Evolutionary conservation across 1,140 invertebrate genomes (phyloP), one percentile per base, ranked within the genome.

Genomic region (Leptoteleia sp.): DNA sequence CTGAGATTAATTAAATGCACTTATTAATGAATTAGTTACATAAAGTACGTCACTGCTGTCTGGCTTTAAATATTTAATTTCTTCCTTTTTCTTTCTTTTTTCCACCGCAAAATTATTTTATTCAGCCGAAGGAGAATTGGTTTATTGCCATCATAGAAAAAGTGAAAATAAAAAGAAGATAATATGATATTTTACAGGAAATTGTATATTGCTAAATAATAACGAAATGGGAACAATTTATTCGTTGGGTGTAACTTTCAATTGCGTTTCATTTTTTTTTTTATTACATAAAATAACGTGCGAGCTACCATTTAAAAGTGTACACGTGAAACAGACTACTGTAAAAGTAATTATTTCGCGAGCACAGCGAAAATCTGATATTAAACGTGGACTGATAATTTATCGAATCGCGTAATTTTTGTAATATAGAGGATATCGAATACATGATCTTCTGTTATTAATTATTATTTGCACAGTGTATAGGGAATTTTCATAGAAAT

Each of bases 251-350:
- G 55, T 64, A 62, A 72, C 68, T 62, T 72, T 72, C 68, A 62
- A 62, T 37, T 38, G 57, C 38, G 19, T 54, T 72, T 72, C 48
- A 62, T 37, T 72, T 72, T 37, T 72, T 72, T 72, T 62, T 33
- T 40, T 47, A 48, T 72, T 72, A 62, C 57, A 47, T 72, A 72
- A 72, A 72, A 59, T 40, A 45, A 54, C 11, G 37, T 6, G 25
- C 57, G 16, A 47, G 43, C 15, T 65, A 42, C 19, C 12, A 31
- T 52, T 13, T 13, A 22, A 35, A 57, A 35, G 61, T 70, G 43
- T 6, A 45, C 52, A 40, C 45, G 22, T 22, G 47, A 70, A 59
- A 70, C 38, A 29, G 11, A 25, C 22, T 33, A 43, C 25, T 29
- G 25, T 27, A 38, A 54, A 35, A 67, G 27, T 42, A n/a, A 65